Conservation (phyloP, 2,888 invertebrate genomes). For the Agapostemon virescens region DNA sequence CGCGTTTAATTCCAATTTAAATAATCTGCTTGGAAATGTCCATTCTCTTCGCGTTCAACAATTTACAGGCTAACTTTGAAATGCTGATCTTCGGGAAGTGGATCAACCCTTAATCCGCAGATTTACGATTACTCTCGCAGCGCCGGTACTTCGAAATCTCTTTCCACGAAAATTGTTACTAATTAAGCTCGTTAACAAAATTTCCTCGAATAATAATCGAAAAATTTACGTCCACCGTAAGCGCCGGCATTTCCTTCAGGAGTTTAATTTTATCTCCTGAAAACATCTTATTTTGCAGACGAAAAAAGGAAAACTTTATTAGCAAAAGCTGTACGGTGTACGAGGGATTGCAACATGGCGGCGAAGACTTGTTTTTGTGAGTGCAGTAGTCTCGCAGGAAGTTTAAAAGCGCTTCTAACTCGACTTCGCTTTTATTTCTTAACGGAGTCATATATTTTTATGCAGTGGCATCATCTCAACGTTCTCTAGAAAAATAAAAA, state of each 20-base stretch:
- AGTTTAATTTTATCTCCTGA: too few species aligned
- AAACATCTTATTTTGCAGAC: too few species aligned
- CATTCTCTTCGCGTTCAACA: background rate
- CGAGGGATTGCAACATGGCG: too few species aligned
- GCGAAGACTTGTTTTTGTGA: too few species aligned
- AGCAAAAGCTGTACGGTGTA: too few species aligned
- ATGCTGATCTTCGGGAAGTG: background rate
- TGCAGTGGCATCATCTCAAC: too few species aligned
- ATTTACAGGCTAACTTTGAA: background rate
- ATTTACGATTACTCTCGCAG: background rate
- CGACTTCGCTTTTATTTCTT: too few species aligned
- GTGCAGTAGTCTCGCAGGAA: too few species aligned
- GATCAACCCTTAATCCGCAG: background rate
- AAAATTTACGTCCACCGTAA: background rate
- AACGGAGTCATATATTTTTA: too few species aligned
- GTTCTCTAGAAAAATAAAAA: too few species aligned
- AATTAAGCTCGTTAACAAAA: background rate
- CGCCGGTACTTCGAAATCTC: background rate
- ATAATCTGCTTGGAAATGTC: background rate
- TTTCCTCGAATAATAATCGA: background rate
- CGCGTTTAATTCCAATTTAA: background rate
- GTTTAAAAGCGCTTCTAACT: too few species aligned
- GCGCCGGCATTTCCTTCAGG: background rate
- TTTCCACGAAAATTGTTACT: background rate
- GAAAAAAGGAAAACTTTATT: too few species aligned